Base-by-base conservation (phyloP, 2,113 vertebrate species). In the Mesocricetus auratus region DNA sequence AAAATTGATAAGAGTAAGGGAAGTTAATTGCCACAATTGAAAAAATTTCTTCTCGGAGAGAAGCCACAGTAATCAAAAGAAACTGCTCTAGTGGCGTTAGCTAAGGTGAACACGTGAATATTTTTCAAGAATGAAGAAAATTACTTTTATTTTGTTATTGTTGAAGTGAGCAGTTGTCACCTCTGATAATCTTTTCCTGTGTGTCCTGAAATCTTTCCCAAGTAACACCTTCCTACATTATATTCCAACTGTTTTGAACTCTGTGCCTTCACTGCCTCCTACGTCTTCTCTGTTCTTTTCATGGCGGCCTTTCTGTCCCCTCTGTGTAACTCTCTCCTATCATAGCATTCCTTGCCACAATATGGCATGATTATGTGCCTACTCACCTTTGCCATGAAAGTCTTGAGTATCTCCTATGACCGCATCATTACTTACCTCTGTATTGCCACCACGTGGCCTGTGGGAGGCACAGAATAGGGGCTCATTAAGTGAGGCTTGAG, bases 61-160 rank as follows among this genome's bases (percentile, higher is more conserved):
- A 95, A 93, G 50, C 68, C 53, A 85, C 17, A 7, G 4, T 94
- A 85, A 89, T 91, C 16, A 79, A 92, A 94, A 78, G 68, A 93
- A 90, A 13, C n/a, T 82, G 10, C 26, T 15, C 53, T 47, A 10
- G 50, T 24, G 64, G 9, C 66, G 13, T 86, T 73, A 56, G 45
- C 53, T 66, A 89, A 87, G 64, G 58, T 74, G 75, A 88, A 79
- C 45, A 73, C 73, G 13, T 24, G 87, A 82, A 36, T 31, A n/a
- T 73, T 87, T 90, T 91, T 94, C 88, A 89, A 94, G 88, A 89
- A 83, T 58, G 50, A 94, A 94, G 71, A 82, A 96, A 90, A 90
- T 90, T 47, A 24, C n/a, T 36, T 82, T 86, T 94, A 19, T 73
- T 58, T 31, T 79, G 64, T 21, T 85, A n/a, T 85, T 66, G 50